phyloP scores from a whole-genome alignment of 2,113 vertebrate genomes.

The Danio rerio region GRCz12tu NC_133182.1:12950001-12950500 shows the following conservation, averaged over 20 bases:
- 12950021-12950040: too few relatives aligned
- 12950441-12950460: conserved; percentile 81
- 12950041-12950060: too few relatives aligned
- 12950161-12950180: too few relatives aligned
- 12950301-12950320: neutral
- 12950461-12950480: conserved; percentile 7
- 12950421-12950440: conserved; percentile 86
- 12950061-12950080: too few relatives aligned
- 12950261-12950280: conserved; percentile 78
- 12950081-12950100: too few relatives aligned
- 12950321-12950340: neutral
- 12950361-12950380: conserved; percentile 83
- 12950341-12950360: neutral
- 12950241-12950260: conserved; percentile 98
- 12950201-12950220: conserved; percentile 87
- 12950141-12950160: too few relatives aligned
- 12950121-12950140: too few relatives aligned
- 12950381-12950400: conserved; percentile 83
- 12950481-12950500: neutral
- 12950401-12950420: conserved; percentile 87
- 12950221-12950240: conserved; percentile 89
- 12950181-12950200: conserved; percentile 8
- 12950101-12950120: too few relatives aligned
- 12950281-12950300: neutral
- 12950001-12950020: too few relatives aligned